phyloP scores from a whole-genome alignment of 2,113 vertebrate genomes.

The Alaudala cheleensis region DNA sequence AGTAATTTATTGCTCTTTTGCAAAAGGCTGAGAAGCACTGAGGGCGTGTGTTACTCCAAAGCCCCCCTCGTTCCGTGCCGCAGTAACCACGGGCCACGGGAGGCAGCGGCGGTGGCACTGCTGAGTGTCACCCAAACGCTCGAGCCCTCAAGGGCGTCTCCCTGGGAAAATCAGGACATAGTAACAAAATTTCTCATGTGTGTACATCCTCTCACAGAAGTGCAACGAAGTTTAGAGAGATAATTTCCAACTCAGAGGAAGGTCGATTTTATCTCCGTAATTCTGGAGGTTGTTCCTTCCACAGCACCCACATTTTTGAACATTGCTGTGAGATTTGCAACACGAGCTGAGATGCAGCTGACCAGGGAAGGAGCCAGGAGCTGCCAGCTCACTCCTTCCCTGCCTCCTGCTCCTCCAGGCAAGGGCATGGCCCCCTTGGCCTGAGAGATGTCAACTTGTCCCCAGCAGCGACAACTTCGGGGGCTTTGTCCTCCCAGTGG shows the following conservation, averaged over 20 bases:
- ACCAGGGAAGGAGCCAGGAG: not conserved
- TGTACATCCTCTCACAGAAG: not conserved
- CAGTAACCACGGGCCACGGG: not conserved
- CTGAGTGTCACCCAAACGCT: not conserved
- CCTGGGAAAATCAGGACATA: not conserved
- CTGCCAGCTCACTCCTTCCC: not conserved
- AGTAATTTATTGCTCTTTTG: not conserved
- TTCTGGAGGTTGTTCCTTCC: not conserved
- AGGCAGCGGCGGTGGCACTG: not conserved
- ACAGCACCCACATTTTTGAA: not conserved
- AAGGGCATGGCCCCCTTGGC: not conserved
- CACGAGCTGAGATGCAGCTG: fast-evolving
- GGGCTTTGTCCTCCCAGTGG: not conserved
- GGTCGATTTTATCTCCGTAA: not conserved
- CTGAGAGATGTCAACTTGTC: not conserved
- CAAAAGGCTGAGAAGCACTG: not conserved
- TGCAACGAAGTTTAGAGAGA: not conserved
- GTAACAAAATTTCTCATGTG: not conserved
- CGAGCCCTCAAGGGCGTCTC: not conserved
- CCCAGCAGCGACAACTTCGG: not conserved
- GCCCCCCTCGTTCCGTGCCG: not conserved
- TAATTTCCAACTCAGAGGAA: not conserved
- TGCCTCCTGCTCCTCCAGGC: not conserved
- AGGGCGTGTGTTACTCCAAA: not conserved
- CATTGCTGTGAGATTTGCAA: not conserved